Conservation (phyloP, 2,888 invertebrate species). For the Protonemura montana region DNA sequence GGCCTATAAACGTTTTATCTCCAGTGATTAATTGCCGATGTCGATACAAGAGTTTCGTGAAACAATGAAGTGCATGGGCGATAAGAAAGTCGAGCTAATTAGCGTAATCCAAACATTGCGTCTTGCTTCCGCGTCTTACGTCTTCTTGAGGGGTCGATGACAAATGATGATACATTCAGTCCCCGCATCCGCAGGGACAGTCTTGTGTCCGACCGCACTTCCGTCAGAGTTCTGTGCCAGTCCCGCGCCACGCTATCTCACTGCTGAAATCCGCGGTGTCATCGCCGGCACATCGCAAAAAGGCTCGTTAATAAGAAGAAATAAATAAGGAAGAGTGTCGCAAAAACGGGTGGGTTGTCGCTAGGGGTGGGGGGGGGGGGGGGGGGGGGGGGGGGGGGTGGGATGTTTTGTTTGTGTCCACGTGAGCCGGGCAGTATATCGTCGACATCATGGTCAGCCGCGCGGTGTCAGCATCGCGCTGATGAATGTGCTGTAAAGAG, state of each 20-base stretch:
- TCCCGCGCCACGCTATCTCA: not conserved
- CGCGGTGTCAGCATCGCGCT: not conserved
- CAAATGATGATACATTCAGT: not conserved
- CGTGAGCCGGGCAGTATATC: constrained; percentile 23
- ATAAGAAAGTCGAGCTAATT: not conserved
- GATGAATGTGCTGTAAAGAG: constrained; percentile 33
- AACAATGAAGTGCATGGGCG: not conserved
- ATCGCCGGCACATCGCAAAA: not conserved
- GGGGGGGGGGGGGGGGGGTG: not conserved
- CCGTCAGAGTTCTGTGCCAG: not conserved
- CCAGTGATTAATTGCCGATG: not conserved
- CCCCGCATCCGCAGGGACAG: not conserved
- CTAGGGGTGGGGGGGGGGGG: not conserved
- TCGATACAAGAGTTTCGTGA: not conserved
- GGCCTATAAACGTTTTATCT: not conserved
- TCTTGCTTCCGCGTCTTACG: not conserved
- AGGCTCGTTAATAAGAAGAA: not conserved
- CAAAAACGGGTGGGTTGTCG: not conserved
- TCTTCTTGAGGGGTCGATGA: too few species aligned
- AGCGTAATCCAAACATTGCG: not conserved
- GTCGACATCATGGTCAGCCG: constrained; percentile 19
- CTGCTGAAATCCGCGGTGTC: not conserved
- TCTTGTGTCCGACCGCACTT: not conserved
- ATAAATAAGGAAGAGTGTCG: not conserved
- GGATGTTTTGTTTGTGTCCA: not conserved